Conservation (phyloP, 2,113 vertebrate genomes). For the Burhinus oedicnemus region DNA sequence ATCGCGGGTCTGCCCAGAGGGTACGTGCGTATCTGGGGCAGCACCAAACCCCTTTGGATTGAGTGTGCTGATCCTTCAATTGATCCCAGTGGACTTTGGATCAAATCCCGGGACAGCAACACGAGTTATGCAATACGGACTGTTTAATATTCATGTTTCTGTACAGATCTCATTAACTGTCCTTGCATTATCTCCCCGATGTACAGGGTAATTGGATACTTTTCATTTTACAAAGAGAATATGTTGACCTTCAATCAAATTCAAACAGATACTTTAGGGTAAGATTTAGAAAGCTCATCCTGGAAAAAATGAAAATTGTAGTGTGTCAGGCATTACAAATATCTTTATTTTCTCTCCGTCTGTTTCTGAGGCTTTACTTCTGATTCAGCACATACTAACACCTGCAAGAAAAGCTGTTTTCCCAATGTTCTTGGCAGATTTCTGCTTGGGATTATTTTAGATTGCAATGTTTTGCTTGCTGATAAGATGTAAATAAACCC, state of each 20-base stretch:
- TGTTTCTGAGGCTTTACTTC: background rate
- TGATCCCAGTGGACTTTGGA: background rate
- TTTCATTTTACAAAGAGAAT: background rate
- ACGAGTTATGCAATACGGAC: background rate
- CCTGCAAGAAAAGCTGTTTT: constrained; percentile 33
- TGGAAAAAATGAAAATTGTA: background rate
- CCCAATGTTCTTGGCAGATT: constrained; percentile 1
- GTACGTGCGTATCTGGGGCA: fast-evolving
- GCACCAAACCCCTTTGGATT: background rate
- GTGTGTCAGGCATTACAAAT: background rate
- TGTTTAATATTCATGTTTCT: background rate
- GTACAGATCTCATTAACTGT: background rate
- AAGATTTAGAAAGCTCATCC: background rate
- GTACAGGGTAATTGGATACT: background rate
- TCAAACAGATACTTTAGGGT: background rate
- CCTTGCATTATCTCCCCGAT: background rate
- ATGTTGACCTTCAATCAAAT: constrained; percentile 16
- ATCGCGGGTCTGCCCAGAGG: background rate
- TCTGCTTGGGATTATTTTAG: background rate
- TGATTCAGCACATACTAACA: constrained; percentile 16
- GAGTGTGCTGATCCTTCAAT: background rate
- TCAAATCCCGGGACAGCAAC: background rate
- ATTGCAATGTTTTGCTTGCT: constrained; percentile 15
- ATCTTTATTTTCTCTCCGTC: background rate
- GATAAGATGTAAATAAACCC: constrained; percentile 27